These are phyloP conservation scores for Philereme vetulata DNA, from an alignment of 2,888 invertebrate genomes.

Conservation along the genomic window DNA sequence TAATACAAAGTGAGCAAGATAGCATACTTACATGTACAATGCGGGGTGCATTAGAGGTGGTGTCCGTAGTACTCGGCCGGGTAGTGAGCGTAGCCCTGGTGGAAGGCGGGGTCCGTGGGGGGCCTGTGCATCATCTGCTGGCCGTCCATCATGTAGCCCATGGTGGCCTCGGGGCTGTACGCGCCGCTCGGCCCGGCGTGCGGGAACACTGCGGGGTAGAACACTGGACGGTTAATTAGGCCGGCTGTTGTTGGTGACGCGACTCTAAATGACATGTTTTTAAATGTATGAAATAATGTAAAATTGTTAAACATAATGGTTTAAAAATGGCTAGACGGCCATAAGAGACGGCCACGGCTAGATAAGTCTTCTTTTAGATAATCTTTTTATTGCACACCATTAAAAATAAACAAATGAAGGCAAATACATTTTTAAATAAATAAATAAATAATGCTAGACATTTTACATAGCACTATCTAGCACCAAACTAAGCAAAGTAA, in stretches of 20 bases:
- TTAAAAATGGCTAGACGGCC: too few relatives aligned
- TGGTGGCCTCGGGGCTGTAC: constrained; percentile 97
- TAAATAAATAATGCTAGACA: too few relatives aligned
- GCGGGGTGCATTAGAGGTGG: constrained; percentile 89
- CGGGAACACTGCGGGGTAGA: constrained; percentile 91
- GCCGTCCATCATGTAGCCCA: constrained; percentile 99
- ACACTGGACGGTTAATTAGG: constrained; percentile 79
- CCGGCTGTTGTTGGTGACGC: constrained; percentile 51
- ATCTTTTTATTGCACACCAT: too few relatives aligned
- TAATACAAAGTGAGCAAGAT: too few relatives aligned
- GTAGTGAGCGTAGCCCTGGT: constrained; percentile 95
- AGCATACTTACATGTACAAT: constrained; percentile 76
- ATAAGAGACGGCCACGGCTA: too few relatives aligned
- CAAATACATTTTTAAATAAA: too few relatives aligned
- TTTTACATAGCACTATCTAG: too few relatives aligned
- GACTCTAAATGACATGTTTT: neutral
- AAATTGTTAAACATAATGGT: too few relatives aligned
- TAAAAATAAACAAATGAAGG: too few relatives aligned
- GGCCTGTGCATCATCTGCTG: constrained; percentile 99
- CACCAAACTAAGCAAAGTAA: too few relatives aligned
- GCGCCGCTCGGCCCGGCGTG: constrained; percentile 97
- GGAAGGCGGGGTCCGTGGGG: constrained; percentile 96
- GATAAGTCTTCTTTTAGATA: too few relatives aligned
- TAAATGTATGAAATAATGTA: too few relatives aligned
- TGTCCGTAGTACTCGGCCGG: constrained; percentile 97